Evolutionary conservation across 2,113 vertebrate genomes (phyloP), one percentile per base, ranked within the genome.

Genomic region (Dunckerocampus dactyliophorus): DNA sequence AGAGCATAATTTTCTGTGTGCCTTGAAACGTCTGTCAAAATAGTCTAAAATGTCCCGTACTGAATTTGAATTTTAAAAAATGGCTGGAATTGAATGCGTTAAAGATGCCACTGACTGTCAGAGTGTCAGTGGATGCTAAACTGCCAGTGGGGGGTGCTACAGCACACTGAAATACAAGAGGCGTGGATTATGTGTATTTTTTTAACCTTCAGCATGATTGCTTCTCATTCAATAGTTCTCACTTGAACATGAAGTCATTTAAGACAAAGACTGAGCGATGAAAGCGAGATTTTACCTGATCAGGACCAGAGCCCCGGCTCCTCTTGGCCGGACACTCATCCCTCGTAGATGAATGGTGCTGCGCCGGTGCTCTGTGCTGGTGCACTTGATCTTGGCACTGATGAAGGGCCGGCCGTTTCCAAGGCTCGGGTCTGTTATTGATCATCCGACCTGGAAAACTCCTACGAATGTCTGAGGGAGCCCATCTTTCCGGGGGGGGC

Each of bases 281-380:
- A n/a, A 34, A 42, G 55, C 28, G 31, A 56, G 28, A 34, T 17
- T 34, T 37, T 59, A 93, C 93, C 90, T 94, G 93, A 62, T 94
- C 90, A 7, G 91, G 87, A 24, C 71, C 88, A 52, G 85, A 81
- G 67, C 90, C 90, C 72, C 92, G 88, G 64, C 90, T 91, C 53
- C 92, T 90, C 74, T 93, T 93, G 67, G 86, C 86, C 1, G 90
- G 88, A 80, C 88, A 89, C 53, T 91, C 89, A 20, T 92, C 86
- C 58, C 83, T 74, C 0, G 71, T 61, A 39, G 80, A 71, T 19
- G 77, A 69, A 17, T 76, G 68, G 63, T 87, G 74, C 61, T 62
- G 82, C 20, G 72, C 73, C 13, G 74, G 62, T 24, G 84, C 67
- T 64, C 77, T 77, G 67, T 85, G 82, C 71, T 83, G 80, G 65